phyloP scores from a whole-genome alignment of 2,797 vertebrate species.

The Melopsittacus undulatus region DNA sequence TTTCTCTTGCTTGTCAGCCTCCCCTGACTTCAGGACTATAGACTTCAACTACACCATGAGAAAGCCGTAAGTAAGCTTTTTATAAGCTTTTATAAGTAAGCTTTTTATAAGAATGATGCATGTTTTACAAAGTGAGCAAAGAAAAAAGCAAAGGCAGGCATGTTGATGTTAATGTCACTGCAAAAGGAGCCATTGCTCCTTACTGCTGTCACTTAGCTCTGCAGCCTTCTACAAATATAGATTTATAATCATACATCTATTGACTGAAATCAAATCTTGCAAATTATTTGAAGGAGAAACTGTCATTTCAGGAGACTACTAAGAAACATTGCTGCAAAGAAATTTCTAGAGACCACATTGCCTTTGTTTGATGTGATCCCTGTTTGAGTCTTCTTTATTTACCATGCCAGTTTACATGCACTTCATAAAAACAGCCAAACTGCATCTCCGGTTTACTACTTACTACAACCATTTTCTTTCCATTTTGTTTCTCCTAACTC shows the following conservation, averaged over 20 bases:
- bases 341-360: neutral
- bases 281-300: neutral
- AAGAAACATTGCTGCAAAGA: neutral
- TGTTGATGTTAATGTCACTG: rapidly evolving
- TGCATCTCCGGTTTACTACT: neutral
- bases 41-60: neutral
- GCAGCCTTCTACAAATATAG: neutral
- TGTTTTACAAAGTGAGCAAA: neutral
- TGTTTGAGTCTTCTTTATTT: neutral
- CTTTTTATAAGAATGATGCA: neutral
- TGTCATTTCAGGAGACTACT: neutral
- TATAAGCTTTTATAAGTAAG: no score
- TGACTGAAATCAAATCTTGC: neutral
- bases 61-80: neutral
- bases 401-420: neutral
- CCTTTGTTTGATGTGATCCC: neutral
- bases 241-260: neutral
- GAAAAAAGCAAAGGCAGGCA: neutral
- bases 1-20: neutral
- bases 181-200: neutral
- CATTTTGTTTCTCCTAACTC: neutral
- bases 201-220: neutral
- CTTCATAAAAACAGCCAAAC: neutral
- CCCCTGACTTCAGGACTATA: neutral
- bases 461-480: neutral